Conservation (phyloP, 2,113 vertebrate species). For the Eidolon helvum region DNA sequence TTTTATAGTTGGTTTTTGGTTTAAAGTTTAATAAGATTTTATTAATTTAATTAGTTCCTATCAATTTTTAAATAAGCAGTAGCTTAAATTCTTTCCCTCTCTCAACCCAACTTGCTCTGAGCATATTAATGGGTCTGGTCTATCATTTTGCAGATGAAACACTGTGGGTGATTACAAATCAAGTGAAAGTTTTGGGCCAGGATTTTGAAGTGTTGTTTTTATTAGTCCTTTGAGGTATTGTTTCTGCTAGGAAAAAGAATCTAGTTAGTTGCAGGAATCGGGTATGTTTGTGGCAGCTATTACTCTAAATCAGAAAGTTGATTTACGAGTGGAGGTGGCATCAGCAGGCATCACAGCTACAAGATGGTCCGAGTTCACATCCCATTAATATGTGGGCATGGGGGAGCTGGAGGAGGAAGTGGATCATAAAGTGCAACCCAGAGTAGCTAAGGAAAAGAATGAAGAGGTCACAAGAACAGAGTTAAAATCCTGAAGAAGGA, state of each 20-base stretch:
- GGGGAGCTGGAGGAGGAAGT: neutral
- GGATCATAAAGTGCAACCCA: fast-evolving
- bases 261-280: neutral
- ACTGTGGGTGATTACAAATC: neutral
- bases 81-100: conserved; percentile 42
- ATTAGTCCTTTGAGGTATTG: neutral
- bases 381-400: fast-evolving
- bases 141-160: neutral
- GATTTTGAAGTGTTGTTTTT: neutral
- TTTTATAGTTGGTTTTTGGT: conserved; percentile 58
- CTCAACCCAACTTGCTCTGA: neutral
- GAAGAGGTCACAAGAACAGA: neutral
- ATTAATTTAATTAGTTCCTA: conserved; percentile 77
- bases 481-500: neutral
- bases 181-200: neutral
- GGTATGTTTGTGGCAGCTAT: neutral
- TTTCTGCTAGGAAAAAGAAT: neutral
- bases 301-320: neutral
- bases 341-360: neutral
- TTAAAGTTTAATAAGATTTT: conserved; percentile 71
- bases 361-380: too few species aligned
- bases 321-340: neutral
- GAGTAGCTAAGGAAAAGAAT: neutral
- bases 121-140: neutral
- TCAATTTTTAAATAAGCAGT: conserved; percentile 73